Conservation (phyloP, 2,797 vertebrate species). For the Rhabdophis nuchalis region DNA sequence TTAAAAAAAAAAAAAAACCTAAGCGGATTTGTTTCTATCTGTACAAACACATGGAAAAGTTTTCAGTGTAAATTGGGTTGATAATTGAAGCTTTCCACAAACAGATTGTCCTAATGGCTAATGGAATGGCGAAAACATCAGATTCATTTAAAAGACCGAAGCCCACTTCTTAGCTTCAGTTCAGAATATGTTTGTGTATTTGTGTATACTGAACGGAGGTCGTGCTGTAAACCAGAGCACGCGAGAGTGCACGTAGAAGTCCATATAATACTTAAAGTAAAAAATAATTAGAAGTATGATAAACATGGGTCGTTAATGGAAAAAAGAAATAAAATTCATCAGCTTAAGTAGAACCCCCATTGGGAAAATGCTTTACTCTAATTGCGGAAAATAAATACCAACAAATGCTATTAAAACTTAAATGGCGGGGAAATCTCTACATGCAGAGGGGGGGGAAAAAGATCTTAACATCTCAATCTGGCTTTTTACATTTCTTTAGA, state of each 20-base stretch:
- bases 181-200: neutral
- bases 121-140: neutral
- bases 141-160: neutral
- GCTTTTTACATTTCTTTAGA: neutral
- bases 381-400: constrained; percentile 74
- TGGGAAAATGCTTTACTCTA: constrained; percentile 74
- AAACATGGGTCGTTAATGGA: constrained; percentile 76
- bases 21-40: neutral
- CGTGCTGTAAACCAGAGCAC: neutral
- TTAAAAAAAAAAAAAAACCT: neutral
- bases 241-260: constrained; percentile 55
- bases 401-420: constrained; percentile 65
- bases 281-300: constrained; percentile 80
- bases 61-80: neutral
- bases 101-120: neutral
- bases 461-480: constrained; percentile 50
- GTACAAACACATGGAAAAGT: neutral
- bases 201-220: neutral
- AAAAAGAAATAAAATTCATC: constrained; percentile 77
- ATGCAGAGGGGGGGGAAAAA: neutral
- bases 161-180: neutral
- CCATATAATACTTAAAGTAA: constrained; percentile 74
- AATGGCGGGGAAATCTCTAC: constrained; percentile 43
- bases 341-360: constrained; percentile 76
- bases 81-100: constrained; percentile 2